Evolutionary conservation across 2,797 vertebrate species (phyloP), one percentile per base, ranked within the genome.

Genomic region (Discoglossus pictus): DNA sequence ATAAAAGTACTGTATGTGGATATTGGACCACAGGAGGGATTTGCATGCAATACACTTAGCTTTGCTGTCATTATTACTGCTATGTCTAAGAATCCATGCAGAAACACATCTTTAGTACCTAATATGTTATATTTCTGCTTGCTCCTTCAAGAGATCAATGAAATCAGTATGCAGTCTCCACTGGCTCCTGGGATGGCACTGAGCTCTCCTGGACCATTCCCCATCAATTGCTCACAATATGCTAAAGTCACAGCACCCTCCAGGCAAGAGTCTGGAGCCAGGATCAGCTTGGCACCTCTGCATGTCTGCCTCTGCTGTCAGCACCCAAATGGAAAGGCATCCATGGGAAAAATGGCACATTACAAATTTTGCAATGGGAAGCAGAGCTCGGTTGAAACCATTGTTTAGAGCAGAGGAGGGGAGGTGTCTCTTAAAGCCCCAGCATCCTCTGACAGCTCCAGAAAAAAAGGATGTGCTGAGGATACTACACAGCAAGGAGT

Each of bases 341-440:
- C 88, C 93, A 87, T 91, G 83, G 91, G 88, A 85, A 94, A 93
- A 89, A 95, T 93, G 92, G 93, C 93, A 94, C 86, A 93, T 91
- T 93, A 89, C 87, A 92, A 91, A 92, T 92, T 90, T 84, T 88
- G 93, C 93, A 87, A 88, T 82, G 90, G 85, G 86, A 86, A 93
- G 90, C 91, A 86, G 88, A 90, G 91, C 90, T 84, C 88, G 95
- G 95, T 83, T 91, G 88, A 94, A 89, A 98, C 94, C 96, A 98
- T 93, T 94, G 90, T 88, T 55, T 68, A 64, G 73, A 79, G 60
- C 52, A 51, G 79, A 61, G 73, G 74, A 88, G 93, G 91, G 90
- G 86, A 82, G 88, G 87, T 77, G 83, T 73, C 78, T 92, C 93
- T 98, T 98, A 97, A 97, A 97, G 95, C 92, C 89, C 86, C 89